These are phyloP conservation scores for Melipona quadrifasciata DNA, from an alignment of 1,140 invertebrate species.

Conservation along the genomic window DNA sequence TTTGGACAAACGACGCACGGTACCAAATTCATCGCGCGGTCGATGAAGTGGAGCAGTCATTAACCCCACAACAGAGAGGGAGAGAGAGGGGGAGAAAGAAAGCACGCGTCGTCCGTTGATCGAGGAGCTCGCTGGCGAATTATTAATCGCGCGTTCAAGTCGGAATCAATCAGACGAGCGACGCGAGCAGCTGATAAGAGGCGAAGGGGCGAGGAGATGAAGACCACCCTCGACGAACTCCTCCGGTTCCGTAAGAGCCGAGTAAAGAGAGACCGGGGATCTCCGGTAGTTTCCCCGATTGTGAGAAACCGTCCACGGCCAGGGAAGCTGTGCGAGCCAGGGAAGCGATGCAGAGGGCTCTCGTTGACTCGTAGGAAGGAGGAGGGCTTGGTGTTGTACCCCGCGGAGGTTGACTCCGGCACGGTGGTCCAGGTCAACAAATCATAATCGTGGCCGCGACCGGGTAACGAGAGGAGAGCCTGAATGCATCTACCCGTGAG, in stretches of 20 bases:
- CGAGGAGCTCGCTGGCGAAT: constrained; percentile 31
- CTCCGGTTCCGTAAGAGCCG: background rate
- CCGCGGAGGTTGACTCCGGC: constrained; percentile 67
- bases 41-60: background rate
- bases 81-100: background rate
- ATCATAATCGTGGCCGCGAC: constrained; percentile 79
- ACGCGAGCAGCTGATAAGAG: constrained; percentile 14
- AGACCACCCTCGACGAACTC: constrained; percentile 37
- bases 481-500: constrained; percentile 67
- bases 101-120: constrained; percentile 10
- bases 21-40: constrained; percentile 12
- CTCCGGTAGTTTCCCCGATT: constrained; percentile 49
- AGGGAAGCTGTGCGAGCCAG: background rate
- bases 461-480: constrained; percentile 75
- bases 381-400: constrained; percentile 38
- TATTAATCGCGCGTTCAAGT: constrained; percentile 55
- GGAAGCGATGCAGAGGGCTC: background rate
- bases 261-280: background rate
- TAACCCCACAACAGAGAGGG: background rate
- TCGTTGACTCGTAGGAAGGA: constrained; percentile 31
- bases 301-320: constrained; percentile 26
- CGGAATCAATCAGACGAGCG: constrained; percentile 35
- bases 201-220: background rate
- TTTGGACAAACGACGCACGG: background rate
- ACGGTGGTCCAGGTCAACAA: constrained; percentile 79